These are phyloP conservation scores for Coreoperca whiteheadi DNA, from an alignment of 2,113 vertebrate species.

Conservation along the genomic window DNA sequence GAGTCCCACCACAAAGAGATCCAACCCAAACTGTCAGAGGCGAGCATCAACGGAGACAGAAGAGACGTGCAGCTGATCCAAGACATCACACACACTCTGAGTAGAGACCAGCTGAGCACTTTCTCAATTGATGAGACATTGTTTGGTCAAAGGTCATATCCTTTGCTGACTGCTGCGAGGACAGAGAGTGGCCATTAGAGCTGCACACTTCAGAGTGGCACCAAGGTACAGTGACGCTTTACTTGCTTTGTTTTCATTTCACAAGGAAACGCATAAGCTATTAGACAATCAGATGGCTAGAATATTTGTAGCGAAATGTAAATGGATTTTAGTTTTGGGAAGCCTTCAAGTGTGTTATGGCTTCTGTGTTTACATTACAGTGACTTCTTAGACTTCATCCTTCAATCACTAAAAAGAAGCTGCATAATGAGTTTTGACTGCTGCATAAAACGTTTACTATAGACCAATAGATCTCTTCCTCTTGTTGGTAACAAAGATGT, in stretches of 20 bases:
- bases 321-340: not conserved
- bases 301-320: not conserved
- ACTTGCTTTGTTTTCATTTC: not conserved
- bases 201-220: not conserved
- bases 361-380: constrained; percentile 39
- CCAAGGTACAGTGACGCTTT: not conserved
- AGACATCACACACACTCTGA: constrained; percentile 65
- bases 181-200: constrained; percentile 70
- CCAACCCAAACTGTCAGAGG: constrained; percentile 20
- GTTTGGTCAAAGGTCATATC: constrained; percentile 67
- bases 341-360: not conserved
- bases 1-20: constrained; percentile 11
- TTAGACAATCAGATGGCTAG: constrained; percentile 24
- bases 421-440: constrained; percentile 46
- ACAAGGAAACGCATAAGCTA: not conserved
- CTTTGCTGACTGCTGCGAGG: constrained; percentile 58
- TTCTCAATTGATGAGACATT: constrained; percentile 68
- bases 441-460: constrained; percentile 55
- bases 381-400: constrained; percentile 16
- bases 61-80: constrained; percentile 42
- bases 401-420: constrained; percentile 27
- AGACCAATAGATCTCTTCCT: constrained; percentile 51
- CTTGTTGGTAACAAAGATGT: constrained; percentile 62
- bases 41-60: constrained; percentile 14
- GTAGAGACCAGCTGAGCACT: constrained; percentile 65